Evolutionary conservation across 2,888 invertebrate genomes (phyloP), one percentile per base, ranked within the genome.

Genomic region (Platycheirus albimanus): DNA sequence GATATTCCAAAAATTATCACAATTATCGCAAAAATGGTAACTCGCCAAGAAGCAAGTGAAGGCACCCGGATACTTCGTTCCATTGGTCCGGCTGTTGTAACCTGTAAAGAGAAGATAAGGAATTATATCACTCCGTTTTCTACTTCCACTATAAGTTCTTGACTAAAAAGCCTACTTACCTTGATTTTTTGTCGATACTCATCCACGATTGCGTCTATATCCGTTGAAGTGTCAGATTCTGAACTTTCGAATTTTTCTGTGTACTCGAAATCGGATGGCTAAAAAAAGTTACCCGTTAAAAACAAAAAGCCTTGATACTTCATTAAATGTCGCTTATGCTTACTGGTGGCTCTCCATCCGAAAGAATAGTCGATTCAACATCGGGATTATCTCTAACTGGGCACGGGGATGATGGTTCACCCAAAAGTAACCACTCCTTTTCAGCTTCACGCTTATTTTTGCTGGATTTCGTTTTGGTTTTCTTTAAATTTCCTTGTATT

Each of bases 181-280:
- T 94, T 94, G 84, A 95, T 92, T 86, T 93, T 93, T 87, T 95
- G 95, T 77, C 93, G 93, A 87, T 95, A 95, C 87, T 95, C 95
- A 87, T 95, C 95, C 0, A 95, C 95, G 13, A 94, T 94, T 0
- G 94, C 94, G 88, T 95, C 95, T 67, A 95, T 95, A 87, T 95
- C 95, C 1, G 95, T 95, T 0, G 94, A 95, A 84, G 94, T 94
- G 83, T 94, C 94, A 20, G 94, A 94, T 79, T 94, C 94, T n/a
- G 93, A 93, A 85, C 93, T 93, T 17, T 92, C 93, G 49, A 88
- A 89, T 66, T 88, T 89, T n/a, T 90, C 90, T 0, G 90, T 87
- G 28, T 88, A 90, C 52, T 90, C 90, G 78, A 90, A 90, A 85
- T 90, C 90, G 0, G 90, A 89, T 30, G 88, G 89, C 89, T 90